Base-by-base conservation (phyloP, 2,888 invertebrate genomes). In the Xanthorhoe spadicearia region DNA sequence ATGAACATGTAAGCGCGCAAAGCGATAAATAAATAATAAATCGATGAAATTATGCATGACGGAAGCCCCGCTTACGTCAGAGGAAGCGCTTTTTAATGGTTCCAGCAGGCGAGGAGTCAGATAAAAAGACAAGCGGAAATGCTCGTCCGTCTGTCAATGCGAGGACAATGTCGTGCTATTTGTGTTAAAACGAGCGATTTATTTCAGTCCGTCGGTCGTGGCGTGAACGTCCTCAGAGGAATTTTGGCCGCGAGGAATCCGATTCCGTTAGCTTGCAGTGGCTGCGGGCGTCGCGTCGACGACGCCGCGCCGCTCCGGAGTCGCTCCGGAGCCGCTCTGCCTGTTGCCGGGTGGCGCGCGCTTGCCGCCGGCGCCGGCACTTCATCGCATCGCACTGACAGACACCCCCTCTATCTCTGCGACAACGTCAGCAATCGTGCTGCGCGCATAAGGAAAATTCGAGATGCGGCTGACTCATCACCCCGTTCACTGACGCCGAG, bases 131-230 rank as follows among this genome's bases (percentile, higher is more conserved):
- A 86, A 90, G 84, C 90, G 92, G 90, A 92, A 90, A 88, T 85
- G 86, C 84, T 83, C 82, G 85, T 89, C 84, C 81, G 89, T 87
- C 87, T 89, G 89, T 90, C 90, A 88, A 88, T 90, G 89, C 84
- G 86, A 83, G 86, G 88, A 91, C 91, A 91, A 88, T 91, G 89
- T 87, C 83, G 86, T 85, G 89, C 91, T 92, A 90, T 92, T 92
- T 92, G 89, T 87, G 92, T 91, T 89, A 90, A n/a, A 89, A 92
- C 86, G 88, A 87, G 88, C 90, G 89, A 90, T 90, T 92, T 92
- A 92, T 92, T 92, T 92, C 90, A 92, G 92, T 92, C 90, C 92
- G 92, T 90, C 90, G 84, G 87, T 86, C 84, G 90, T 79, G 84
- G 85, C 91, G 92, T 92, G 92, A 92, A 92, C 79, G 92, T 87